phyloP scores from a whole-genome alignment of 2,888 invertebrate species.

The Monopis laevigella region DNA sequence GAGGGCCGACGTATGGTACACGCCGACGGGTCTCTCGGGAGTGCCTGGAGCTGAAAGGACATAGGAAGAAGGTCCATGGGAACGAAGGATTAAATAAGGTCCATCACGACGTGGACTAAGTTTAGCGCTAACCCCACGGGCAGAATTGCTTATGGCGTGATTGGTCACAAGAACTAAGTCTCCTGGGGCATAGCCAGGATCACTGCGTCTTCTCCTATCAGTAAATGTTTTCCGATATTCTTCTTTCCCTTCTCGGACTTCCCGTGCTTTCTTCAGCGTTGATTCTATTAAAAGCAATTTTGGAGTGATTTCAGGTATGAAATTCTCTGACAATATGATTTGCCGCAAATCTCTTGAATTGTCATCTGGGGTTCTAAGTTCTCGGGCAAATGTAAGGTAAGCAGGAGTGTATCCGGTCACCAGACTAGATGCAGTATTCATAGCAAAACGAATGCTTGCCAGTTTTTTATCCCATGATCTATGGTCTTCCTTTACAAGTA shows the following conservation, averaged over 20 bases:
- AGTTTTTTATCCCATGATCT: conserved; percentile 25
- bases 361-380: conserved; percentile 21
- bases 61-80: conserved; percentile 3
- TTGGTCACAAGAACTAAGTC: not conserved
- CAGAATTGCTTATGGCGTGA: not conserved
- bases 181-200: not conserved
- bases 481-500: conserved; percentile 21
- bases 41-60: not conserved
- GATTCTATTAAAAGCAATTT: conserved; percentile 11
- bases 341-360: conserved; percentile 13
- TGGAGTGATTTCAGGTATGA: conserved; percentile 16
- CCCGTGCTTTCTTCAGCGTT: conserved; percentile 9
- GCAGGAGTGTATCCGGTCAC: conserved; percentile 20
- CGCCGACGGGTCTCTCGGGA: not conserved
- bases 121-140: conserved; percentile 6
- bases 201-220: not conserved
- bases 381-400: conserved; percentile 22
- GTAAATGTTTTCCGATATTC: conserved; percentile 13
- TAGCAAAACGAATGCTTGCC: conserved; percentile 31
- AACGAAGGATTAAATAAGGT: conserved; percentile 4
- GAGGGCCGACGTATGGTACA: conserved; percentile 8
- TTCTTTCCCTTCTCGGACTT: conserved; percentile 15
- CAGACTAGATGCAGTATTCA: conserved; percentile 28
- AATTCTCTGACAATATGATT: conserved; percentile 11
- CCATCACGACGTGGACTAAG: conserved; percentile 12